Evolutionary conservation across 2,888 invertebrate species (phyloP), one percentile per base, ranked within the genome.

Genomic region (Acleris holmiana): DNA sequence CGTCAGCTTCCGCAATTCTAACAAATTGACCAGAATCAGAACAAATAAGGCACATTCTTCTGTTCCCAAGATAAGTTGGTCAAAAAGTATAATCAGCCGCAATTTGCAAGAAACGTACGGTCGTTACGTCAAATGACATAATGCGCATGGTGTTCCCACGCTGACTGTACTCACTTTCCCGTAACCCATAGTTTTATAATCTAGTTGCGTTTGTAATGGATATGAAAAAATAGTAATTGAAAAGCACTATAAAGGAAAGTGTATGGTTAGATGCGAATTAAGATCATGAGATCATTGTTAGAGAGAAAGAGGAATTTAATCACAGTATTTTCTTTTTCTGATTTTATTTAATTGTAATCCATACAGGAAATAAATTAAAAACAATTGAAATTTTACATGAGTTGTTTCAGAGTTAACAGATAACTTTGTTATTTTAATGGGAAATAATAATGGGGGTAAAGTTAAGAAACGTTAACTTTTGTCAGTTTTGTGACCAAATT

Each of bases 41-140:
- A 44, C 4, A 17, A 44, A 44, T n/a, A 44, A 53, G 18, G 25
- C 29, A 10, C 25, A 48, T 41, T 48, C 40, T 61, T 54, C 35
- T 61, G 47, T 61, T 61, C 47, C 40, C 23, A 25, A 17, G 35
- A 15, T 40, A 46, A 49, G 58, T 59, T 59, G 59, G 48, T 55
- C 55, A 55, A 65, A 60, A 60, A 65, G 60, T 55, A 55, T 55
- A 65, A 65, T 65, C 59, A 44, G 60, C 29, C 17, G 18, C 60
- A 65, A 65, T 65, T 65, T 65, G 49, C 60, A 44, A 54, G 46
- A 18, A 29, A 51, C n/a, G 25, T 29, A 64, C 4, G 35, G 35
- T 46, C 29, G 65, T 65, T 65, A 65, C 65, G 60, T 60, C 50
- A n/a, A 55, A 49, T 65, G 65, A 65, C 55, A 65, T 65, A 65